These are phyloP conservation scores for Percina caprodes DNA, from an alignment of 2,113 vertebrate species.

Conservation along the genomic window DNA sequence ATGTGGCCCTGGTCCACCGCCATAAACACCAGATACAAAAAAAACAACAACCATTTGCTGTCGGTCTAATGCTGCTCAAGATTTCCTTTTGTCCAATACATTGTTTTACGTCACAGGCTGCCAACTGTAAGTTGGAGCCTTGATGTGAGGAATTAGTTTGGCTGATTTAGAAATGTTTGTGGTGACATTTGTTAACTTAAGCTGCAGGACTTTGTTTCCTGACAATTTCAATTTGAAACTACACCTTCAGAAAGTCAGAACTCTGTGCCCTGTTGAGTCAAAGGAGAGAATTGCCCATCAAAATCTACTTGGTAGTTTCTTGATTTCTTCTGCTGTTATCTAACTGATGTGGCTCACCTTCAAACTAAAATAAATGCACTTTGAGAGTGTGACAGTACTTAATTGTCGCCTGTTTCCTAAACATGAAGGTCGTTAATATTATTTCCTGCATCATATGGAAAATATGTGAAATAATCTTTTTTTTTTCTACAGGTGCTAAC, in stretches of 20 bases:
- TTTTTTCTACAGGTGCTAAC: conserved; percentile 57
- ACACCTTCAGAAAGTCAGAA: not conserved
- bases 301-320: not conserved
- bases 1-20: not conserved
- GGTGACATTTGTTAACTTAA: not conserved
- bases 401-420: conserved; percentile 1
- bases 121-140: not conserved
- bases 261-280: not conserved
- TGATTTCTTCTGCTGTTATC: conserved; percentile 8
- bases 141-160: not conserved
- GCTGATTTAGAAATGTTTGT: not conserved
- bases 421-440: not conserved
- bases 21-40: not conserved
- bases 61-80: not conserved
- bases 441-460: conserved; percentile 11
- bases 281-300: not conserved
- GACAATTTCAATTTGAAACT: not conserved
- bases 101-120: not conserved
- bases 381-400: conserved; percentile 17
- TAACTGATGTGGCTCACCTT: not conserved
- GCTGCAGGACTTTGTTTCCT: not conserved
- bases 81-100: not conserved
- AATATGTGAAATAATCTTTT: not conserved
- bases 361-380: conserved; percentile 23
- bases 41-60: not conserved